A percentile compares a stretch with the other conserved stretches of the same genome.
Conservation (phyloP, 2,797 vertebrate species). For the Rhyacichthys aspro region DNA sequence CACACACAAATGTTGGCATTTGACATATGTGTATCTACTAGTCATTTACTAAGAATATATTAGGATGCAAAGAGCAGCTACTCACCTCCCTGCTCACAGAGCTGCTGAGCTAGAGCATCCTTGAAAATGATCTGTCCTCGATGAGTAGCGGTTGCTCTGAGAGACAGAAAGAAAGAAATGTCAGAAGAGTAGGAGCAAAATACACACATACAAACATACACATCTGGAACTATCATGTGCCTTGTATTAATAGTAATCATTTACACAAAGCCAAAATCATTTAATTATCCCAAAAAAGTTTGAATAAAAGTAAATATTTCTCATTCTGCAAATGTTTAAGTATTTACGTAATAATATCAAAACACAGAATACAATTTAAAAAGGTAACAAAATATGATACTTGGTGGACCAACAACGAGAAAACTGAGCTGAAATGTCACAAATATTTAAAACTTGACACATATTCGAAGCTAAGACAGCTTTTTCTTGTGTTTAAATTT, state of each 20-base stretch:
- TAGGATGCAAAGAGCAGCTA: conserved; percentile 3
- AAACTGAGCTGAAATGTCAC: no score
- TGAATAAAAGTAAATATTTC: no score
- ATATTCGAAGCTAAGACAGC: no score
- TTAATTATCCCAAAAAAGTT: no score
- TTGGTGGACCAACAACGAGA: no score
- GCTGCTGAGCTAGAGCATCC: conserved; percentile 95
- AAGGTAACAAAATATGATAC: no score
- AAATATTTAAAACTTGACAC: no score
- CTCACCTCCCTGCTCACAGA: conserved; percentile 99
- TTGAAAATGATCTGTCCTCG: conserved; percentile 98
- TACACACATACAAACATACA: conserved; percentile 15
- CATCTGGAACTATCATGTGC: no score
- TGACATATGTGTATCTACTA: conserved; percentile 23
- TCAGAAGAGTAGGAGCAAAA: conserved; percentile 39
- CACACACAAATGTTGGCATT: conserved; percentile 1
- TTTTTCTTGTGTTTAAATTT: no score
- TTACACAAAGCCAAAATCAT: background rate
- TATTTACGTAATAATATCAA: no score
- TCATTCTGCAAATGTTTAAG: no score
- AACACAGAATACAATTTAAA: no score
- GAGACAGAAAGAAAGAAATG: conserved; percentile 20
- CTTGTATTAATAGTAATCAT: background rate
- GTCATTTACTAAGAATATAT: conserved; percentile 23
- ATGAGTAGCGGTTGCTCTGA: conserved; percentile 95